Percentiles rank a stretch among this genome's conserved stretches.
These are phyloP conservation scores for Periphyllus acericola DNA, from an alignment of 2,888 invertebrate genomes.

Conservation along the genomic window DNA sequence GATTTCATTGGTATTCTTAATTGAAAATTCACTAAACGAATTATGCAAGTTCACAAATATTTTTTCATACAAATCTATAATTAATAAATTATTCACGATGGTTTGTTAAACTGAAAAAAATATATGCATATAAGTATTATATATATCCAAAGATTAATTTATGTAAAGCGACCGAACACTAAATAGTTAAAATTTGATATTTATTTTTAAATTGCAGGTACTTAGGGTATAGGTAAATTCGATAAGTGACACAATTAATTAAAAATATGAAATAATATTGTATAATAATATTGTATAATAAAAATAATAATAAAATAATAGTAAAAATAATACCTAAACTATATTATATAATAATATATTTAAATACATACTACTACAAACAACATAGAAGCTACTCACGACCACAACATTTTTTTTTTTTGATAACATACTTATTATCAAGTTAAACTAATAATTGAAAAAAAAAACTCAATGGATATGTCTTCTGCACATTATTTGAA, in stretches of 20 bases:
- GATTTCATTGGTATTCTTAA: constrained; percentile 20
- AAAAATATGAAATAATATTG: constrained; percentile 47
- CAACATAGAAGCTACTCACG: constrained; percentile 55
- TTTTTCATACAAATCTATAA: constrained; percentile 31
- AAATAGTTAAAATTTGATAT: constrained; percentile 53
- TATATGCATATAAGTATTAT: constrained; percentile 25
- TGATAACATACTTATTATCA: constrained; percentile 16
- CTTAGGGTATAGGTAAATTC: constrained; percentile 60
- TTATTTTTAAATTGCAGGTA: constrained; percentile 58
- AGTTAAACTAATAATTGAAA: constrained; percentile 14
- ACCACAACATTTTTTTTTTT: constrained; percentile 37
- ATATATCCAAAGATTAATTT: constrained; percentile 35
- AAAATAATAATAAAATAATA: constrained; percentile 50
- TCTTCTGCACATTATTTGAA: constrained; percentile 35
- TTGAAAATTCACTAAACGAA: constrained; percentile 15
- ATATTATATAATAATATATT: constrained; percentile 12
- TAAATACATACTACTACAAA: constrained; percentile 38
- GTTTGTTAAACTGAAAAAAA: constrained; percentile 35
- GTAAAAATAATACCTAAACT: constrained; percentile 50
- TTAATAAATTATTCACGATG: constrained; percentile 34
- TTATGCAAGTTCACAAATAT: constrained; percentile 2
- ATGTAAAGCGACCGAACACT: constrained; percentile 41
- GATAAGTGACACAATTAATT: constrained; percentile 55
- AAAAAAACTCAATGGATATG: constrained; percentile 53
- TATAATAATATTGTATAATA: constrained; percentile 35